phyloP scores from a whole-genome alignment of 2,113 vertebrate genomes.

The Trogon melanurus region DNA sequence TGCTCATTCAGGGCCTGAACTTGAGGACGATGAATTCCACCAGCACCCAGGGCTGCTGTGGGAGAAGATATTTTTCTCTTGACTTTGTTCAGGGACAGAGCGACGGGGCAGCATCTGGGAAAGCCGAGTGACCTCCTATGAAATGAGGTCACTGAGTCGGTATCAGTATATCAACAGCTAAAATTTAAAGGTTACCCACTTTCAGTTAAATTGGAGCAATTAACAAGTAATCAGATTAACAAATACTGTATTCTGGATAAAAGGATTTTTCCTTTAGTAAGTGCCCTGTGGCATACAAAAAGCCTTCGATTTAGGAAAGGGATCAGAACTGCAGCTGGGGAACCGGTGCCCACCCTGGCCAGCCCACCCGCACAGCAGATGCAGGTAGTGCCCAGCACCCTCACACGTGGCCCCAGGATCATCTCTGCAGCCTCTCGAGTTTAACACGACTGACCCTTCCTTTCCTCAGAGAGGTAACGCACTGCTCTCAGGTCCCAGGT shows the following conservation, averaged over 20 bases:
- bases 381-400: fast-evolving
- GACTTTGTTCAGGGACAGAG: neutral
- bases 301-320: neutral
- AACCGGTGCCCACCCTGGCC: neutral
- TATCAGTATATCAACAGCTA: conserved; percentile 12
- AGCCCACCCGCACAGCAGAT: fast-evolving
- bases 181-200: neutral
- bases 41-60: neutral
- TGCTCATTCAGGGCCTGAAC: neutral
- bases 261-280: conserved; percentile 31
- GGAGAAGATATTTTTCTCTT: neutral
- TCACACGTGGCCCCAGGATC: neutral
- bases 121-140: neutral
- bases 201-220: conserved; percentile 9
- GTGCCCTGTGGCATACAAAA: neutral
- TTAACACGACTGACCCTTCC: too few species aligned
- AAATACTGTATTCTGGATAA: conserved; percentile 4
- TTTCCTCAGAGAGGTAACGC: neutral
- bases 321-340: neutral
- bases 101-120: neutral
- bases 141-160: neutral
- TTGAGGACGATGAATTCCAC: neutral
- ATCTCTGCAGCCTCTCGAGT: fast-evolving
- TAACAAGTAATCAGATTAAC: conserved; percentile 39
- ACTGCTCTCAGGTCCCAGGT: neutral